These are phyloP conservation scores for Camponotus vicinus DNA, from an alignment of 1,140 invertebrate species.

Conservation along the genomic window DNA sequence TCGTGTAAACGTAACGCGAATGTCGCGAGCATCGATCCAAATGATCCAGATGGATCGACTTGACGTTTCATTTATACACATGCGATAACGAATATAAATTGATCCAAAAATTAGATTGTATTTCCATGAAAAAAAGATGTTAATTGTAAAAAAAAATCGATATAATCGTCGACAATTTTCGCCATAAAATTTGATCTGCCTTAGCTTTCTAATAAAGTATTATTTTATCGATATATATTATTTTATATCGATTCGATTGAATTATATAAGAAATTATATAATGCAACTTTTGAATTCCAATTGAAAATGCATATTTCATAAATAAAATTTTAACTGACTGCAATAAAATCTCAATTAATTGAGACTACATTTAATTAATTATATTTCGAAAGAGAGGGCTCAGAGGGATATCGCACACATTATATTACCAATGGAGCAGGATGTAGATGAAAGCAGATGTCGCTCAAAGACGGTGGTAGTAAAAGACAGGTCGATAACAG, in stretches of 20 bases:
- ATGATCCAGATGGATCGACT: neutral
- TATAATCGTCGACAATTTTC: neutral
- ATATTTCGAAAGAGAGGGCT: neutral
- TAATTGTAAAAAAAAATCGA: neutral
- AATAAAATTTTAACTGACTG: neutral
- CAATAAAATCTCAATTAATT: neutral
- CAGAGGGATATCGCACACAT: neutral
- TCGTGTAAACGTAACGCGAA: slow-evolving; percentile 2
- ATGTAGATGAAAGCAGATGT: slow-evolving; percentile 52
- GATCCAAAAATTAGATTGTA: neutral
- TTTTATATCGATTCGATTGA: neutral
- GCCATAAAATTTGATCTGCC: neutral
- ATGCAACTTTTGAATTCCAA: neutral
- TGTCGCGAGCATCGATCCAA: neutral
- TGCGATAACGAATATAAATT: neutral
- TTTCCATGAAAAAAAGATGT: neutral
- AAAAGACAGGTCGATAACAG: slow-evolving; percentile 43
- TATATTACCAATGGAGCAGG: slow-evolving; percentile 37
- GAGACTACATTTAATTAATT: neutral
- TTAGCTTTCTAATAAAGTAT: neutral
- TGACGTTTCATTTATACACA: neutral
- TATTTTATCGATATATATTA: neutral
- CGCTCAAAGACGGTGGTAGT: slow-evolving; percentile 32
- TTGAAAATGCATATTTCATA: neutral
- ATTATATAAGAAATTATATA: neutral